Evolutionary conservation across 2,888 invertebrate genomes (phyloP).

Genomic region (Caenorhabditis uteleia): DNA sequence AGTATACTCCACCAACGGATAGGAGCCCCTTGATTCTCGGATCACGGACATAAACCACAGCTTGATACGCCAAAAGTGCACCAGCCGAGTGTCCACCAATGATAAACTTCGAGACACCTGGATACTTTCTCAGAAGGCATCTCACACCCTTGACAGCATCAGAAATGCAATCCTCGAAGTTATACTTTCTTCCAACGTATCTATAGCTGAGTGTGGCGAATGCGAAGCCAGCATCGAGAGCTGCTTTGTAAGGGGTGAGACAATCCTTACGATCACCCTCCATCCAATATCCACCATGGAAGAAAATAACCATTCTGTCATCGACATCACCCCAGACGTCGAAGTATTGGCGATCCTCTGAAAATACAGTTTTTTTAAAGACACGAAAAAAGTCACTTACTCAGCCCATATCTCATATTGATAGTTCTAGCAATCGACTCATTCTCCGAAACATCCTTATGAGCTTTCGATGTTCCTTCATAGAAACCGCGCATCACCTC

Average conservation of each 20-base stretch:
- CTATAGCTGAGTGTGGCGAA: conserved; percentile 29
- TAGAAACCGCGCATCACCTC: conserved; percentile 25
- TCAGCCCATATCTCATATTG: too few species aligned
- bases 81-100: conserved; percentile 32
- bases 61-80: conserved; percentile 7
- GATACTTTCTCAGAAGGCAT: conserved; percentile 6
- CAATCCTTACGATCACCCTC: conserved; percentile 13
- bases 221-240: conserved; percentile 7
- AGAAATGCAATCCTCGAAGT: conserved; percentile 5
- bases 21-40: conserved; percentile 6
- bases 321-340: conserved; percentile 38
- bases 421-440: too few species aligned
- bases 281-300: conserved; percentile 50
- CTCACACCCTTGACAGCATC: conserved; percentile 15
- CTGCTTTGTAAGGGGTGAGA: conserved; percentile 4
- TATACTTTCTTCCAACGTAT: conserved; percentile 3
- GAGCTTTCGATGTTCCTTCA: conserved; percentile 2
- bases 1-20: conserved; percentile 15
- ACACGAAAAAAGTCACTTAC: too few species aligned
- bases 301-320: conserved; percentile 31
- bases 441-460: too few species aligned
- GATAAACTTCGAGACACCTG: conserved; percentile 1
- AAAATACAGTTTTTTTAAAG: conserved; percentile 7
- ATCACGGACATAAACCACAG: neutral
- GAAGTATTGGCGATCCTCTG: conserved; percentile 31